Evolutionary conservation across 2,797 vertebrate species (phyloP), one percentile per base, ranked within the genome.

Genomic region (Semotilus atromaculatus): DNA sequence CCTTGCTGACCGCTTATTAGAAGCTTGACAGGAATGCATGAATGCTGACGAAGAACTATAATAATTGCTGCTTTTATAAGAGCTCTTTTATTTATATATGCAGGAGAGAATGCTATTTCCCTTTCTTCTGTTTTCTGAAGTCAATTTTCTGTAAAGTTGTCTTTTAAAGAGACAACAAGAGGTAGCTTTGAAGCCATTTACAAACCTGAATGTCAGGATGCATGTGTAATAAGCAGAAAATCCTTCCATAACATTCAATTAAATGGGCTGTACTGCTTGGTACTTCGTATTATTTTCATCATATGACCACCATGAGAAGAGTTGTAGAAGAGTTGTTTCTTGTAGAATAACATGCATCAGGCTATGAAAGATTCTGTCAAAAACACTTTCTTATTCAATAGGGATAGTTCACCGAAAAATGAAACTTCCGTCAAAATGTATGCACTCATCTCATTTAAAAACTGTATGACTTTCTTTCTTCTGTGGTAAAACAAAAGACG

Each of bases 1-100:
- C 62, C 48, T 29, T 55, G 72, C 72, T 76, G 31, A 83, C 58
- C 72, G 7, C 36, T 82, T 62, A 55, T 70, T 73, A 82, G 9
- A 73, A 68, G 81, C 45, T 76, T 66, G 48, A 83, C 73, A 76
- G 29, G 62, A 77, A 34, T 7, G 0, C 82, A 7, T 70, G 45
- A 70, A 77, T 70, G 45, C 73, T 55, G 51, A 77, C 70, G 45
- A 62, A 36, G 55, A 0, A 75, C 51, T 75, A 38, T 9, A 66
- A 64, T 11, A 75, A 76, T 34, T 23, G 7, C 36, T 68, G 36
- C 38, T 45, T 73, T 82, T 16, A n/a, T 60, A 36, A 11, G 19
- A 82, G 14, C 29, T 31, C 19, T 67, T 36, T 70, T 67, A 75
- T 77, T 68, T 26, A 21, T 55, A 34, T 16, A 2, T 23, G 8